phyloP scores from a whole-genome alignment of 2,797 vertebrate species.

The Gastrophryne carolinensis region DNA sequence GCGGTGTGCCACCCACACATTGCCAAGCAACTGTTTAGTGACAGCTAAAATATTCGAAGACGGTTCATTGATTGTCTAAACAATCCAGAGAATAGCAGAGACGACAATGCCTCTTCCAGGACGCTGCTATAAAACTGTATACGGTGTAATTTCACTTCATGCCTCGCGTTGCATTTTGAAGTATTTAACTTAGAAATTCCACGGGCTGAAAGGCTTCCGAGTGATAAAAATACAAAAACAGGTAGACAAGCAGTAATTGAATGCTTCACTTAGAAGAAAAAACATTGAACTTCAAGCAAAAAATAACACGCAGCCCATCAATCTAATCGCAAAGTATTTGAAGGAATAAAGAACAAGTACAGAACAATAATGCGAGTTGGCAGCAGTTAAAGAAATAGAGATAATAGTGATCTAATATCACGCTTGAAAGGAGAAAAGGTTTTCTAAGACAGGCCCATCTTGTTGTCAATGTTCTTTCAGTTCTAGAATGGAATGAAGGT shows the following conservation, averaged over 20 bases:
- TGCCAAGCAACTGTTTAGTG: constrained; percentile 27
- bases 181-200: constrained; percentile 22
- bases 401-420: background rate
- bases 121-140: constrained; percentile 9
- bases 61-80: constrained; percentile 35
- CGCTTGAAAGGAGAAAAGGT: too few relatives aligned
- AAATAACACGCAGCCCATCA: background rate
- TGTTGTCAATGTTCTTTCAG: too few relatives aligned
- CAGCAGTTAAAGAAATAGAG: background rate
- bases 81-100: background rate
- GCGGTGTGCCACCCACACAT: constrained; percentile 35
- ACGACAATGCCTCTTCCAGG: background rate
- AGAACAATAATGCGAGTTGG: background rate
- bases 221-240: background rate
- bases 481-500: too few relatives aligned
- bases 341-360: background rate
- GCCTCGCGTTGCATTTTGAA: constrained; percentile 15
- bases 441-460: too few relatives aligned
- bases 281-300: constrained; percentile 11
- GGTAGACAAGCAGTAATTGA: constrained; percentile 21
- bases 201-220: background rate
- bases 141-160: constrained; percentile 1
- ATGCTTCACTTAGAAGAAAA: constrained; percentile 1
- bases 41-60: constrained; percentile 33
- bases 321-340: constrained; percentile 19